Conservation (phyloP, 2,888 invertebrate genomes). For the Plebejus argus region DNA sequence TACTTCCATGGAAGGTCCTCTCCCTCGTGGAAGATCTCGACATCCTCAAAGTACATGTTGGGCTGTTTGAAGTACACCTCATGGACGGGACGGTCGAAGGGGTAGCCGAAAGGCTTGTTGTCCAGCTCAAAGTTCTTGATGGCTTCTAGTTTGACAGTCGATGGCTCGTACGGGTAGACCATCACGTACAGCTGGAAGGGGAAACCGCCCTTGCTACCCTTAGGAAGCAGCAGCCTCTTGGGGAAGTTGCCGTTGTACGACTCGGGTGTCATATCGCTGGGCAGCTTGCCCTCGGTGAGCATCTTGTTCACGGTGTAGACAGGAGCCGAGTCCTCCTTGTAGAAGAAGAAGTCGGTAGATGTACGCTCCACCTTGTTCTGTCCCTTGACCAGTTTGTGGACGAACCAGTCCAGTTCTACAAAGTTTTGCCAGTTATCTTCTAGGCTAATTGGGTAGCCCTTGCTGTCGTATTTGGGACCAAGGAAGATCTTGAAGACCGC, state of each 20-base stretch:
- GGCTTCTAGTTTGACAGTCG: slow-evolving; percentile 56
- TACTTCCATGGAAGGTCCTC: slow-evolving; percentile 57
- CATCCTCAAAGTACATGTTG: slow-evolving; percentile 83
- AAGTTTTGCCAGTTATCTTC: slow-evolving; percentile 82
- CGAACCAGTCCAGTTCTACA: slow-evolving; percentile 82
- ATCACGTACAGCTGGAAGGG: slow-evolving; percentile 84
- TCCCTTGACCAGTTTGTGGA: slow-evolving; percentile 81
- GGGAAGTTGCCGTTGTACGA: slow-evolving; percentile 81
- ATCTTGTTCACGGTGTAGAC: slow-evolving; percentile 81
- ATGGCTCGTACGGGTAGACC: slow-evolving; percentile 74
- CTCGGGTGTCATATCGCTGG: slow-evolving; percentile 74
- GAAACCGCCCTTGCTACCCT: slow-evolving; percentile 84
- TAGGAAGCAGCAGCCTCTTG: slow-evolving; percentile 85
- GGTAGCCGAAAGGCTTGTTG: slow-evolving; percentile 79
- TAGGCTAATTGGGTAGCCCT: slow-evolving; percentile 73
- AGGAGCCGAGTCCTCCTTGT: slow-evolving; percentile 82
- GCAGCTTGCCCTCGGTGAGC: slow-evolving; percentile 75
- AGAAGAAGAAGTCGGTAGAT: slow-evolving; percentile 83
- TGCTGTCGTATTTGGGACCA: slow-evolving; percentile 85
- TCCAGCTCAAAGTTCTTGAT: slow-evolving; percentile 62
- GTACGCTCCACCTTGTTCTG: slow-evolving; percentile 83
- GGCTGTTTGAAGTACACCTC: slow-evolving; percentile 73
- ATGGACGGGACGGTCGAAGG: slow-evolving; percentile 78
- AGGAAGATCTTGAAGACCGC: slow-evolving; percentile 84
- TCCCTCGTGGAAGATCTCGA: slow-evolving; percentile 76